A percentile compares a stretch with the other conserved stretches of the same genome.
These are phyloP conservation scores for Esperia sulphurella DNA, from an alignment of 2,888 invertebrate species.

Conservation along the genomic window DNA sequence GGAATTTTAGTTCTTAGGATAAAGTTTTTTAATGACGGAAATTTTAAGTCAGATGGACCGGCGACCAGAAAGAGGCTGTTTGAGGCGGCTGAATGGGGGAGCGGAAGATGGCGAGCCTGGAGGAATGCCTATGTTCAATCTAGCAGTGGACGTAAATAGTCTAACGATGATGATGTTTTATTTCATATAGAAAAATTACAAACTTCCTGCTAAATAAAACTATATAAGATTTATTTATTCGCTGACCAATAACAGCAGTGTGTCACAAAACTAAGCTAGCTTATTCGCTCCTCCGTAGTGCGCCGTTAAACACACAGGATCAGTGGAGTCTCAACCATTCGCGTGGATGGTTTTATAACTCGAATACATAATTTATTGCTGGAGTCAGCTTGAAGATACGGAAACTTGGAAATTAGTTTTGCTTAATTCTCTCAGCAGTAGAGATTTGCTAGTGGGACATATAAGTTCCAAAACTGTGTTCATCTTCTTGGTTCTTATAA, in stretches of 20 bases:
- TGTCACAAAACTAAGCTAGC: conserved; percentile 25
- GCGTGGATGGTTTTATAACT: conserved; percentile 64
- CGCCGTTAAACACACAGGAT: conserved; percentile 65
- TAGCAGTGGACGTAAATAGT: too few relatives aligned
- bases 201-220: too few relatives aligned
- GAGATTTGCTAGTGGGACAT: background rate
- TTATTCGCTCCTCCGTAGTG: conserved; percentile 33
- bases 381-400: conserved; percentile 30
- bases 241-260: conserved; percentile 10
- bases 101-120: too few relatives aligned
- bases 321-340: conserved; percentile 60
- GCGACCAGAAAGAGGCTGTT: too few relatives aligned
- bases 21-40: too few relatives aligned
- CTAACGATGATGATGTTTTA: too few relatives aligned
- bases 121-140: too few relatives aligned
- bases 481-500: too few relatives aligned
- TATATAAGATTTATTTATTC: background rate
- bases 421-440: conserved; percentile 2
- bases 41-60: too few relatives aligned
- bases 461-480: background rate
- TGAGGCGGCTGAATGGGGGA: too few relatives aligned
- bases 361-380: conserved; percentile 70
- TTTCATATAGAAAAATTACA: too few relatives aligned
- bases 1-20: too few relatives aligned
- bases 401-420: conserved; percentile 16